Base-by-base conservation (phyloP, 2,888 invertebrate species). In the Drosophila borborema region DNA sequence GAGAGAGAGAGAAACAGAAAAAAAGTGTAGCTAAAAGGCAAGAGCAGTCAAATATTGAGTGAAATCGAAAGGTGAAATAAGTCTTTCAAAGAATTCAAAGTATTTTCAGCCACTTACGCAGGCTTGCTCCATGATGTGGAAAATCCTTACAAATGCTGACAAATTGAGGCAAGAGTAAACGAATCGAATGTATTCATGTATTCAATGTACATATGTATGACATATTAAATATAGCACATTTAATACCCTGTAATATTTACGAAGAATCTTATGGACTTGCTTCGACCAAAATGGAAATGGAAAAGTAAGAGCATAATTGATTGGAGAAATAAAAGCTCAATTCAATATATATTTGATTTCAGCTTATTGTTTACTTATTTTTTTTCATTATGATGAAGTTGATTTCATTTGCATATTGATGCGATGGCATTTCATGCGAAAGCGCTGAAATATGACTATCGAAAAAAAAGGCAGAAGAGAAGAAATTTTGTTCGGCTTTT, bases 351-450 rank as follows among this genome's bases (percentile, higher is more conserved):
- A 51, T 63, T 43, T 51, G 31, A 49, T 43, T 56, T 72, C 53
- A 23, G n/a, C 23, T 18, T 40, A 49, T 58, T 48, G 38, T 65
- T 28, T 46, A 23, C 23, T 14, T 7, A 8, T 23, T 20, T 36
- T 31, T 10, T 34, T 45, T 38, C n/a, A 23, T 36, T 36, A 12
- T 51, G 56, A 43, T 3, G 12, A 16, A 40, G 6, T 10, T 40
- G 36, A 72, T 28, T 60, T 78, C 58, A 77, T 67, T 77, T 53
- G 68, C 78, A 72, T 73, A 72, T 68, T 51, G 62, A 63, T 64
- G 43, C 34, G 28, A 18, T 48, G 38, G 49, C 58, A 63, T 75
- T 69, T 61, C 59, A 67, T 60, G 70, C 59, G 23, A 66, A 71
- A 68, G 16, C 54, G 48, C 60, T 63, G 45, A 64, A 64, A 64